Evolutionary conservation across 2,113 vertebrate species (phyloP), one percentile per base, ranked within the genome.

Genomic region (Grammomys dolichurus): DNA sequence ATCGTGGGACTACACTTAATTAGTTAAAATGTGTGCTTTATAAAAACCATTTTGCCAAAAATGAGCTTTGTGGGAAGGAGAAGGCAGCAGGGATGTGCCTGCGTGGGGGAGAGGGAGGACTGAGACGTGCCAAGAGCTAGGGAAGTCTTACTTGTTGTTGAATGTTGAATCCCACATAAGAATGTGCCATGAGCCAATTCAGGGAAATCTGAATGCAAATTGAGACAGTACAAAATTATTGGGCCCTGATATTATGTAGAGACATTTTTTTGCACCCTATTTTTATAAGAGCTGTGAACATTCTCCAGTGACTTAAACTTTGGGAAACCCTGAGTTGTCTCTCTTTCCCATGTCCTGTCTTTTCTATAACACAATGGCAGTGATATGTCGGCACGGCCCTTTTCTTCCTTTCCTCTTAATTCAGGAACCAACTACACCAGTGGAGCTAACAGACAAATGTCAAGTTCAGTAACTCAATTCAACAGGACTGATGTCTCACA

Each of bases 141-240:
- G 20, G 63, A 46, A 46, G 78, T 75, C 65, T 91, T 20, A 93
- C 85, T 67, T 84, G 96, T 96, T 92, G 69, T 90, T 98, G 96
- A 97, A 95, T 97, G 94, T 60, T 97, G 51, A 43, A 93, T 96
- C 81, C 92, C 97, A 97, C 97, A 65, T 95, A 95, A 95, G 89
- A 96, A 96, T 92, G 95, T 95, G 93, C 17, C 24, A 60, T 97
- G 95, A 97, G 94, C 91, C 92, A 90, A 70, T 95, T 96, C 87
- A 6, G 12, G 77, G 58, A 96, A 65, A 40, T 96, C 96, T 81
- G 94, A 90, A 97, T 96, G 93, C 93, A 96, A 95, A 92, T 75
- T 0, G 28, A 89, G 65, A 85, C 73, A 97, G 88, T 58, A 13
- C 36, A 97, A 89, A 77, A 93, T 58, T 91, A 96, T 96, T 40